A percentile compares a stretch with the other conserved stretches of the same genome.
Evolutionary conservation across 1,140 invertebrate species (phyloP).

Genomic region (Plectrocnemia conspersa): DNA sequence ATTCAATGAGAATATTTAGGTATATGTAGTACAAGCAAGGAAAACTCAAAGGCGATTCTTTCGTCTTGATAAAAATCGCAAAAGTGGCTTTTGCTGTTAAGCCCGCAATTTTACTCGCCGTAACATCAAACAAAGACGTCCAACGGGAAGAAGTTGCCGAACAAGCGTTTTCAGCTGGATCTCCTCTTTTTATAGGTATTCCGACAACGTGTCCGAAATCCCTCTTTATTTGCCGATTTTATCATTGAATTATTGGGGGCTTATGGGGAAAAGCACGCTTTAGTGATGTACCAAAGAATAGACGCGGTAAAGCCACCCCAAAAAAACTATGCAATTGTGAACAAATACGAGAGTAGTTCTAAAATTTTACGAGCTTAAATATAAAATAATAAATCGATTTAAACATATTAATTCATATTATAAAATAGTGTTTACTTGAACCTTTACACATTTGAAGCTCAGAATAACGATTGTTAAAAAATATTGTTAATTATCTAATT

Average conservation of each 20-base stretch:
- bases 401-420: slow-evolving; percentile 3
- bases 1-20: too few relatives aligned
- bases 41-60: too few relatives aligned
- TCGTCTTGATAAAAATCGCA: too few relatives aligned
- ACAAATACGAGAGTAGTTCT: too few relatives aligned
- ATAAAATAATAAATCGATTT: background rate
- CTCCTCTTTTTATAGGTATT: slow-evolving; percentile 12
- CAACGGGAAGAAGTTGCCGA: slow-evolving; percentile 25
- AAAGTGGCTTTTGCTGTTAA: too few relatives aligned
- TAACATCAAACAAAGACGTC: slow-evolving; percentile 20
- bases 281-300: background rate
- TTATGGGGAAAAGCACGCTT: background rate
- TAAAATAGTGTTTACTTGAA: too few relatives aligned
- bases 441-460: too few relatives aligned
- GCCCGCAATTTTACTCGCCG: slow-evolving; percentile 12
- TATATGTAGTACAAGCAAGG: too few relatives aligned
- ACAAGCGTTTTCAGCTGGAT: slow-evolving; percentile 15
- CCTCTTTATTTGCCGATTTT: slow-evolving; percentile 34
- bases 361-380: too few relatives aligned
- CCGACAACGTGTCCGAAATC: slow-evolving; percentile 22
- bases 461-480: too few relatives aligned
- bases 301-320: background rate
- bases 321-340: background rate
- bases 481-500: too few relatives aligned
- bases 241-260: slow-evolving; percentile 35